These are phyloP conservation scores for Elgaria multicarinata DNA, from an alignment of 2,113 vertebrate genomes.

Conservation along the genomic window DNA sequence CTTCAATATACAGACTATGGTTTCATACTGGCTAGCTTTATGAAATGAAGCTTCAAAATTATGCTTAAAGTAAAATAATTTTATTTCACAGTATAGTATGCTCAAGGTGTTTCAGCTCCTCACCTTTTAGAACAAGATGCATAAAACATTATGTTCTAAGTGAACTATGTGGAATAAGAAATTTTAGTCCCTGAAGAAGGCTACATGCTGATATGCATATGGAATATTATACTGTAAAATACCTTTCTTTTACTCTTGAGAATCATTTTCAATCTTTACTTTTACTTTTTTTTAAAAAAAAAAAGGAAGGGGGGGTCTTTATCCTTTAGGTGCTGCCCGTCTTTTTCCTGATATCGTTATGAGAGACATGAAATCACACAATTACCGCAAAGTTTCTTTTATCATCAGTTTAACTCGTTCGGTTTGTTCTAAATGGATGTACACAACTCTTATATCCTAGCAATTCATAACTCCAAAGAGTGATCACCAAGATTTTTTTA, in stretches of 20 bases:
- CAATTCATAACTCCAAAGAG: neutral
- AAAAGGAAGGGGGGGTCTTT: no score
- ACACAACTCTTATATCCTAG: neutral
- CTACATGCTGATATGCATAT: no score
- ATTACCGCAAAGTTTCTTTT: neutral
- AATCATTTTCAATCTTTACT: neutral
- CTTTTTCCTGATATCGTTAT: neutral
- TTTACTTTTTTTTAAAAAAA: neutral
- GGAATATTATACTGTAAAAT: neutral
- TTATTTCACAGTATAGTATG: neutral
- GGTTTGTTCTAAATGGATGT: neutral
- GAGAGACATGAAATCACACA: neutral
- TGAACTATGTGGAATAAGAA: neutral
- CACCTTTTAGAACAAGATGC: neutral
- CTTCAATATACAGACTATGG: neutral
- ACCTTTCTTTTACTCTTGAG: neutral
- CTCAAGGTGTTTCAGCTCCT: neutral
- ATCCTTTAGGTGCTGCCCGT: neutral
- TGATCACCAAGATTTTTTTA: neutral
- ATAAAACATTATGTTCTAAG: neutral
- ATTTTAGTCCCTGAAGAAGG: neutral
- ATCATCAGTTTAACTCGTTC: neutral
- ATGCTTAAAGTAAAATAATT: neutral
- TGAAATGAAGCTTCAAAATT: neutral
- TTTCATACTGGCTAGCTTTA: neutral